phyloP scores from a whole-genome alignment of 23 tunicate genomes.

The Clavelina lepadiformis region DNA sequence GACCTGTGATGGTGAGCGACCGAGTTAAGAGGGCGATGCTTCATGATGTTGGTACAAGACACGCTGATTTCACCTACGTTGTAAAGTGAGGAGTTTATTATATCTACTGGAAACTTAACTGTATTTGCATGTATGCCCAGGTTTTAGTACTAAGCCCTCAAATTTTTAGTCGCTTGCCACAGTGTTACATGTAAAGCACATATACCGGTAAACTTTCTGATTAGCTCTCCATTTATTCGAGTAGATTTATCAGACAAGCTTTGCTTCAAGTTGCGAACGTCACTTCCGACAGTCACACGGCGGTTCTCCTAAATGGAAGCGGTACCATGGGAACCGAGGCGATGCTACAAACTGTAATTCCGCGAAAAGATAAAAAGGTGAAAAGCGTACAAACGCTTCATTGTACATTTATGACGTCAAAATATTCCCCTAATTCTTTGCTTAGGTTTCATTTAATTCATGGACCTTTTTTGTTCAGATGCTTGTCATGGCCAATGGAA shows the following conservation, averaged over 20 bases:
- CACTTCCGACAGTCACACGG: not conserved
- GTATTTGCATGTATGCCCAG: too few relatives aligned
- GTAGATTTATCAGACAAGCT: constrained; percentile 12
- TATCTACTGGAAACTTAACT: too few relatives aligned
- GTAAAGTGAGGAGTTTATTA: constrained; percentile 23
- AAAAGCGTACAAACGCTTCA: not conserved
- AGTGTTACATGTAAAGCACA: not conserved
- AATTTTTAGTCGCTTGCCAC: not conserved
- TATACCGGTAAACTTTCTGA: too few relatives aligned
- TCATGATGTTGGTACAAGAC: constrained; percentile 46
- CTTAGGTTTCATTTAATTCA: not conserved
- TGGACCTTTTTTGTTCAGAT: constrained; percentile 14
- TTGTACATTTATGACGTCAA: too few relatives aligned
- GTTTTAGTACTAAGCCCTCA: not conserved
- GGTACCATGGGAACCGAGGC: constrained; percentile 39
- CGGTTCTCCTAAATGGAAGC: constrained; percentile 29
- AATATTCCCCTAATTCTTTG: not conserved
- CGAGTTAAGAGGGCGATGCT: constrained; percentile 57
- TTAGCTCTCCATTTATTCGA: not conserved
- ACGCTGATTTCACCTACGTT: constrained; percentile 46
- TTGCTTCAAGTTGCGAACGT: constrained; percentile 21
- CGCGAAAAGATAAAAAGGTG: constrained; percentile 12
- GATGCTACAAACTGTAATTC: constrained; percentile 5
- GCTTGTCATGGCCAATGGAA: constrained; percentile 52
- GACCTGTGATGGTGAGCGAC: constrained; percentile 59